Evolutionary conservation across 2,888 invertebrate species (phyloP), one percentile per base, ranked within the genome.

Genomic region (Hyposoter didymator): DNA sequence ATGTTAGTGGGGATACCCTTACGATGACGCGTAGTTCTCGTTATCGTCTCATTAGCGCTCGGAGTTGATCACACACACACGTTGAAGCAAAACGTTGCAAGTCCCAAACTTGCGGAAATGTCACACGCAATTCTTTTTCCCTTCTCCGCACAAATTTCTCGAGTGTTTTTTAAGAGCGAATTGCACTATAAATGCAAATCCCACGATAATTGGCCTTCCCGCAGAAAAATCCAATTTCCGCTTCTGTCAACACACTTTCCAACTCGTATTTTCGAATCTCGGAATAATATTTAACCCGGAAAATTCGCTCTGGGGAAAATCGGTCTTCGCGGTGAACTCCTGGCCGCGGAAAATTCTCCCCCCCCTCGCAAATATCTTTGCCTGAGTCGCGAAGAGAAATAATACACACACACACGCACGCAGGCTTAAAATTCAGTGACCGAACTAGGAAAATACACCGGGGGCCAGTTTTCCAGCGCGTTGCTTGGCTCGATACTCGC

Each of bases 1-100:
- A 81, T 87, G 87, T 87, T 87, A 85, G 85, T 85, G 76, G 69
- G 84, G 87, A 85, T 85, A 87, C 72, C 52, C 76, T 28, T 1
- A 66, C 76, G 82, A 83, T 73, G 80, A 81, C 69, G 85, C 82
- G 87, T 82, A 75, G 76, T 83, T 85, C 80, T 73, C 52, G 75
- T 80, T 87, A 66, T 78, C 78, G 80, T 47, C 55, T 73, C 82
- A 75, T 81, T 80, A 81, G 72, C 78, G 78, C 75, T 83, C 85
- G 82, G 78, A 84, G 78, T 19, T 73, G 28, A 76, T 84, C 70
- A 66, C 75, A 17, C 28, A 12, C 22, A 8, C 32, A 17, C 52
- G 35, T 69, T 32, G 39, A 39, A 39, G 39, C 39, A 39, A 39
- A 70, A 4, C 55, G 12, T 5, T 64, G 43, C 10, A 49, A 49